These are phyloP conservation scores for Petrocephalus sullivani DNA, from an alignment of 2,797 vertebrate species.

Conservation along the genomic window DNA sequence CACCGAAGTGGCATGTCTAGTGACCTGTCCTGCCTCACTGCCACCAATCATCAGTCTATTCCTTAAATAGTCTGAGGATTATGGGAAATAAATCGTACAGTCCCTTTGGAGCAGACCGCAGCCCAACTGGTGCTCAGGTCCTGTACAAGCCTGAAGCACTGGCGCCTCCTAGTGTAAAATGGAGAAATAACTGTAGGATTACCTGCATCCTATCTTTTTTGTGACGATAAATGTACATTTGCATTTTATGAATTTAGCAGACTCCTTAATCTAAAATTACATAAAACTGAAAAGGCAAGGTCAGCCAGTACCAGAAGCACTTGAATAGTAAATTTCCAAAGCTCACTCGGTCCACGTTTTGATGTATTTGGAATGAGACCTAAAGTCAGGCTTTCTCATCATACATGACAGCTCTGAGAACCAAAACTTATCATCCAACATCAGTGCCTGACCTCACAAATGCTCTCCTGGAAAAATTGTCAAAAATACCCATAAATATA, in stretches of 20 bases:
- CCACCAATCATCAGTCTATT: neutral
- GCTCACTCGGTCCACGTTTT: neutral
- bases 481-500: too few species aligned
- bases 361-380: neutral
- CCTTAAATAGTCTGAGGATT: neutral
- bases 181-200: neutral
- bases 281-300: neutral
- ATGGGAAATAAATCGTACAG: slow-evolving; percentile 12
- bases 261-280: neutral
- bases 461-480: too few species aligned
- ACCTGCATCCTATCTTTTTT: neutral
- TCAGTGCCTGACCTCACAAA: too few species aligned
- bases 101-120: neutral
- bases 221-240: neutral
- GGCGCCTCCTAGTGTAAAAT: neutral
- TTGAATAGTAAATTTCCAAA: neutral
- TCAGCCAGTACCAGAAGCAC: neutral
- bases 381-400: neutral
- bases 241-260: neutral
- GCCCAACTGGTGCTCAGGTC: neutral
- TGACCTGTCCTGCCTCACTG: neutral
- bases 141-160: neutral
- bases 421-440: neutral
- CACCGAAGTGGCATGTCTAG: neutral
- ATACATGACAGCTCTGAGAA: neutral